These are phyloP conservation scores for Tupaia tana DNA, from an alignment of 2,113 vertebrate genomes.

Conservation along the genomic window DNA sequence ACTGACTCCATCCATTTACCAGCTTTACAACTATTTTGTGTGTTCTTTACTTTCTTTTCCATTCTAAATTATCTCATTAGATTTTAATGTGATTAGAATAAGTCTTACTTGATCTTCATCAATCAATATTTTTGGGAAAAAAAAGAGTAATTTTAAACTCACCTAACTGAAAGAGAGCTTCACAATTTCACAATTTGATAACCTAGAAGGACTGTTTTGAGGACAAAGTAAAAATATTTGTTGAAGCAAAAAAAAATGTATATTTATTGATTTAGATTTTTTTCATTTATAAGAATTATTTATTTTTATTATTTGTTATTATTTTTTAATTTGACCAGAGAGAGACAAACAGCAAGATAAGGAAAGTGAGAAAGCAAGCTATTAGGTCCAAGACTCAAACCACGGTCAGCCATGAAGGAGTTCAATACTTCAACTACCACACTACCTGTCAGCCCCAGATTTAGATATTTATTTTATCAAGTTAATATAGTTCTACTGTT, in stretches of 20 bases:
- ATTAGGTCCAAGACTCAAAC: too few relatives aligned
- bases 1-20: not conserved
- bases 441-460: not conserved
- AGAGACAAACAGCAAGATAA: too few relatives aligned
- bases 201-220: not conserved
- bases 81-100: conserved; percentile 14
- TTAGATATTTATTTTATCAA: not conserved
- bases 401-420: too few relatives aligned
- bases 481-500: not conserved
- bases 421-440: too few relatives aligned
- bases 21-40: not conserved
- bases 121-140: not conserved
- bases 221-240: not conserved
- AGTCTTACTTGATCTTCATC: not conserved
- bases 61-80: not conserved
- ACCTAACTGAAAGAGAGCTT: conserved; percentile 15
- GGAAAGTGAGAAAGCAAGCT: too few relatives aligned
- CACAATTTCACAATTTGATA: not conserved
- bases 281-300: not conserved
- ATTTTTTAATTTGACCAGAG: too few relatives aligned
- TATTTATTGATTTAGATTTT: not conserved
- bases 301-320: too few relatives aligned
- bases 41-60: not conserved
- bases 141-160: not conserved
- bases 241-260: not conserved